phyloP scores from a whole-genome alignment of 2,797 vertebrate species.

The Neomorphus geoffroyi region DNA sequence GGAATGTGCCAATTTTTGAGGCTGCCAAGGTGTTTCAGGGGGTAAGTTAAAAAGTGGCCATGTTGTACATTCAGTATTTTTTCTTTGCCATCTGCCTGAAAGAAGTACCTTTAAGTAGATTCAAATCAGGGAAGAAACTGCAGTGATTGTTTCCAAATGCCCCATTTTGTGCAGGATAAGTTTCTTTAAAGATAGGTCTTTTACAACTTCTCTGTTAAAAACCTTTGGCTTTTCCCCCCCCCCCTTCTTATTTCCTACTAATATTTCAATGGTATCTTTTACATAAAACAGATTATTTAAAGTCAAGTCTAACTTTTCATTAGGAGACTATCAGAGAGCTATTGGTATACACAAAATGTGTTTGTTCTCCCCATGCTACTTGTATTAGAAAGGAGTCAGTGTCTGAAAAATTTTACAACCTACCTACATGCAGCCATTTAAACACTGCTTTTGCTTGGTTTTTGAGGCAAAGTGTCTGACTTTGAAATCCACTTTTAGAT shows the following conservation, averaged over 20 bases:
- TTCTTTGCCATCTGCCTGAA: background rate
- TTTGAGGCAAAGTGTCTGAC: background rate
- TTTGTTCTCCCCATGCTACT: background rate
- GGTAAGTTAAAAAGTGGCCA: background rate
- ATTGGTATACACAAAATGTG: background rate
- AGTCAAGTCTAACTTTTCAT: background rate
- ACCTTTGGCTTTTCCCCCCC: background rate
- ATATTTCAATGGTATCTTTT: background rate
- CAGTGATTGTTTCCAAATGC: background rate
- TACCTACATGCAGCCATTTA: background rate
- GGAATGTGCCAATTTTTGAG: background rate
- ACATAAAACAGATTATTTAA: background rate
- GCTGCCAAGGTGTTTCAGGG: background rate
- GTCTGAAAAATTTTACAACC: background rate
- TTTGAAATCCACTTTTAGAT: background rate
- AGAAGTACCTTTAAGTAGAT: background rate
- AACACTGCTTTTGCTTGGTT: background rate
- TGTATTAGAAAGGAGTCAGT: background rate
- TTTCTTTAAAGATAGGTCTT: background rate
- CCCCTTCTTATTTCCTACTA: background rate
- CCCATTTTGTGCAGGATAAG: background rate
- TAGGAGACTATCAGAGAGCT: background rate
- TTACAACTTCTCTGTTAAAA: background rate
- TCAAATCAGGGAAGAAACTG: background rate
- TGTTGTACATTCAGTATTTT: background rate